Evolutionary conservation across 2,888 invertebrate species (phyloP).

Genomic region (Leptarthrus brevirostris): DNA sequence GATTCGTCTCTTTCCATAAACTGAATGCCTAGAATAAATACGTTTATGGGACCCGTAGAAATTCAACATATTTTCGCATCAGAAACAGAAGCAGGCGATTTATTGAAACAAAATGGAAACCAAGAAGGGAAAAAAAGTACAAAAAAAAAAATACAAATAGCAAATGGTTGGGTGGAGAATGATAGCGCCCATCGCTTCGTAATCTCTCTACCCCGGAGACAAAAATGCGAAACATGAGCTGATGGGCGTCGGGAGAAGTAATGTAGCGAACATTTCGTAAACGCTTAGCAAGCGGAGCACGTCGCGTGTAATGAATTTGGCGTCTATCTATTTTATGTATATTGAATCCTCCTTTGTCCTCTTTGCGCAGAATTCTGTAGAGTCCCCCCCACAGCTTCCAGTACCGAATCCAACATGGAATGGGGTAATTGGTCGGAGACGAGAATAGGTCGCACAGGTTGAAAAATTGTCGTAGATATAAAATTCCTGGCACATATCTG

Average conservation of each 20-base stretch:
- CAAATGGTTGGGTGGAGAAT: slow-evolving; percentile 27
- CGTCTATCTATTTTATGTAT: slow-evolving; percentile 53
- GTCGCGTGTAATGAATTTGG: slow-evolving; percentile 52
- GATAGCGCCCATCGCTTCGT: slow-evolving; percentile 6
- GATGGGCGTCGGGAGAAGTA: slow-evolving; percentile 32
- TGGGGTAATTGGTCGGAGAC: slow-evolving; percentile 45
- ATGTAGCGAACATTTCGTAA: slow-evolving; percentile 48
- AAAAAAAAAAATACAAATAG: slow-evolving; percentile 16
- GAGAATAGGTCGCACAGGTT: slow-evolving; percentile 38
- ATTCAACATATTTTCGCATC: slow-evolving; percentile 42
- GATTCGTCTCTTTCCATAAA: neutral
- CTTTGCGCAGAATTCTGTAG: neutral
- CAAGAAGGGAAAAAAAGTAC: slow-evolving; percentile 9
- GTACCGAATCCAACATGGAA: neutral
- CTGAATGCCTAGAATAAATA: neutral
- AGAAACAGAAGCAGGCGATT: slow-evolving; percentile 37
- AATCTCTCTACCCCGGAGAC: slow-evolving; percentile 2
- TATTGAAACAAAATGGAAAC: slow-evolving; percentile 45
- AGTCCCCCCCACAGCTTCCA: neutral
- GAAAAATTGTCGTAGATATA: slow-evolving; percentile 51
- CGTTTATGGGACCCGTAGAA: neutral
- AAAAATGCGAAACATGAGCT: slow-evolving; percentile 46
- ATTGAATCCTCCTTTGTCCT: slow-evolving; percentile 49
- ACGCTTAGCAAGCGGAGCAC: slow-evolving; percentile 51
- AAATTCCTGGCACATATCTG: slow-evolving; percentile 49